Percentiles rank a stretch among this genome's conserved stretches.
These are phyloP conservation scores for Gortyna flavago DNA, from an alignment of 2,888 invertebrate genomes.

Conservation along the genomic window DNA sequence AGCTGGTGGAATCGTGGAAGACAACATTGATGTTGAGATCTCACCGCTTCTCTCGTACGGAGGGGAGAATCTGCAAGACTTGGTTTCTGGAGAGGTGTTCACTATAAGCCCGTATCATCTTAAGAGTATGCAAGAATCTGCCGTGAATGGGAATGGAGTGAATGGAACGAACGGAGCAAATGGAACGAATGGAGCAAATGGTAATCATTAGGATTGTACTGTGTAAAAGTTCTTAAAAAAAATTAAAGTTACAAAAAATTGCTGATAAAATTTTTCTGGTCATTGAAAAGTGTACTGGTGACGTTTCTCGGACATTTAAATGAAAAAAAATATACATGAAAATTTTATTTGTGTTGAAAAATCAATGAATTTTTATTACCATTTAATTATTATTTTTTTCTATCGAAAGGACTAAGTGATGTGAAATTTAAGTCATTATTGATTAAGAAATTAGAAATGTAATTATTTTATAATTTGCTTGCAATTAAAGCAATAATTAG, in stretches of 20 bases:
- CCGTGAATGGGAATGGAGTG: conserved; percentile 82
- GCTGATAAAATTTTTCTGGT: background rate
- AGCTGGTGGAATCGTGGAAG: conserved; percentile 94
- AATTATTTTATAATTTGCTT: conserved; percentile 47
- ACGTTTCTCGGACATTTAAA: background rate
- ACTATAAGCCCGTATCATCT: conserved; percentile 91
- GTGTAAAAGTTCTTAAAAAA: conserved; percentile 12
- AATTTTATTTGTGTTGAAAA: conserved; percentile 11
- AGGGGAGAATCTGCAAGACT: conserved; percentile 94
- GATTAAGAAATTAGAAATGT: conserved; percentile 55
- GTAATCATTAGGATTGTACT: conserved; percentile 75
- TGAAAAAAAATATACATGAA: background rate
- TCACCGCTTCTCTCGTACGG: conserved; percentile 97
- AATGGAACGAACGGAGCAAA: conserved; percentile 71
- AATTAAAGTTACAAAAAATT: conserved; percentile 22
- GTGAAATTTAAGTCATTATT: conserved; percentile 64
- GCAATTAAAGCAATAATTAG: conserved; percentile 58
- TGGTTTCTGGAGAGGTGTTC: conserved; percentile 92
- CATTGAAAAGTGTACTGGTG: background rate
- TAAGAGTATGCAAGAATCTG: conserved; percentile 83
- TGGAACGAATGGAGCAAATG: conserved; percentile 53
- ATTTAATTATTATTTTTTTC: conserved; percentile 6
- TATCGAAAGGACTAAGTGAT: conserved; percentile 52
- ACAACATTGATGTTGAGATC: conserved; percentile 94
- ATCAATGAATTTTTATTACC: background rate